These are phyloP conservation scores for Carterocephalus palaemon DNA, from an alignment of 2,888 invertebrate species.

Conservation along the genomic window DNA sequence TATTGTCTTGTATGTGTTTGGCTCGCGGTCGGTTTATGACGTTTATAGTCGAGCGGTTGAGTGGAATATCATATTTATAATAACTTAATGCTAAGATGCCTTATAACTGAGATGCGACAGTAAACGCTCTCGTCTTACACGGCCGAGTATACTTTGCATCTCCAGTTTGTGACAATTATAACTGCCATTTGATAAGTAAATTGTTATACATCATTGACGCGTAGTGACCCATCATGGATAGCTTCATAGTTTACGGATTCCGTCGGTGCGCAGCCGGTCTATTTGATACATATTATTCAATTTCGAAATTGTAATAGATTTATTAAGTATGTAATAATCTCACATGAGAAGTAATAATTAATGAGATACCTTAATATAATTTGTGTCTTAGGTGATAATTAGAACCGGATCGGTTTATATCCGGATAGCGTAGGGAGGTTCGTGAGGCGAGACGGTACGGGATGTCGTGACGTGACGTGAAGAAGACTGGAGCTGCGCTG, in stretches of 20 bases:
- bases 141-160: constrained; percentile 39
- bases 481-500: constrained; percentile 14
- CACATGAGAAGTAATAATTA: constrained; percentile 70
- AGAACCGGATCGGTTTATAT: constrained; percentile 73
- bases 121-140: constrained; percentile 30
- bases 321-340: constrained; percentile 74
- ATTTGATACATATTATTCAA: constrained; percentile 76
- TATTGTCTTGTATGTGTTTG: constrained; percentile 50
- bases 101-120: constrained; percentile 53
- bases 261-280: constrained; percentile 73
- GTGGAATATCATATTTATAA: constrained; percentile 42
- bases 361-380: constrained; percentile 74
- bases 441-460: constrained; percentile 13
- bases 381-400: constrained; percentile 77
- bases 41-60: constrained; percentile 38
- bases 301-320: constrained; percentile 76
- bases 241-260: constrained; percentile 68
- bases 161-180: constrained; percentile 62
- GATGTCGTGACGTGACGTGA: too few relatives aligned
- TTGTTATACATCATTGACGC: constrained; percentile 63
- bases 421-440: constrained; percentile 40
- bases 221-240: constrained; percentile 54
- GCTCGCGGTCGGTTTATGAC: constrained; percentile 44
- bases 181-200: constrained; percentile 77
- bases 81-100: constrained; percentile 64